A percentile compares a stretch with the other conserved stretches of the same genome.
phyloP scores from a whole-genome alignment of 2,113 vertebrate species.

The Trichomycterus rosablanca region DNA sequence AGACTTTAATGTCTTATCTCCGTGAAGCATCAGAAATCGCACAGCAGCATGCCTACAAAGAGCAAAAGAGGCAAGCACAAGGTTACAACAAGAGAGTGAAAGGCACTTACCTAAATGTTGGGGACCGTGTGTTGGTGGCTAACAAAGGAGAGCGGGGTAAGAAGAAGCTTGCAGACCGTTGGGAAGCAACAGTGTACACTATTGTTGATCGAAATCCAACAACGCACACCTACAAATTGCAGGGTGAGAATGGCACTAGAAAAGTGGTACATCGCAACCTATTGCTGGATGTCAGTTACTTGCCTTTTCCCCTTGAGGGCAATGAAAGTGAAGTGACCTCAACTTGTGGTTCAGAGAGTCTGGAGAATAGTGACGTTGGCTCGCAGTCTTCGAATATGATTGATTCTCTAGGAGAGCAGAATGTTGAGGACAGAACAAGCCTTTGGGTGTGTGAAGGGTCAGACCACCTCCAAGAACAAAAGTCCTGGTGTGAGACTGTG shows the following conservation, averaged over 20 bases:
- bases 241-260: not conserved
- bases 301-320: not conserved
- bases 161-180: not conserved
- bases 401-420: too few species aligned
- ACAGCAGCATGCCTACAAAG: not conserved
- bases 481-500: too few species aligned
- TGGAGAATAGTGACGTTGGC: too few species aligned
- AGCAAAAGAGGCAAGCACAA: not conserved
- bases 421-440: too few species aligned
- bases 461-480: too few species aligned
- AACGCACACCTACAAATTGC: constrained; percentile 15
- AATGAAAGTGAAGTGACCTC: not conserved
- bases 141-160: too few species aligned
- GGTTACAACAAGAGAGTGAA: not conserved
- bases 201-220: not conserved
- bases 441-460: too few species aligned
- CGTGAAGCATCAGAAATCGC: not conserved
- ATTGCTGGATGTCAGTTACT: constrained; percentile 12
- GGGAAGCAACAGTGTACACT: constrained; percentile 3
- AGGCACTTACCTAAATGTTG: not conserved
- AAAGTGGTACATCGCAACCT: constrained; percentile 15
- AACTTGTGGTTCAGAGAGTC: too few species aligned
- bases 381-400: too few species aligned
- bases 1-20: not conserved
- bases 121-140: not conserved